These are phyloP conservation scores for Progne subis DNA, from an alignment of 2,113 vertebrate genomes.

Conservation along the genomic window DNA sequence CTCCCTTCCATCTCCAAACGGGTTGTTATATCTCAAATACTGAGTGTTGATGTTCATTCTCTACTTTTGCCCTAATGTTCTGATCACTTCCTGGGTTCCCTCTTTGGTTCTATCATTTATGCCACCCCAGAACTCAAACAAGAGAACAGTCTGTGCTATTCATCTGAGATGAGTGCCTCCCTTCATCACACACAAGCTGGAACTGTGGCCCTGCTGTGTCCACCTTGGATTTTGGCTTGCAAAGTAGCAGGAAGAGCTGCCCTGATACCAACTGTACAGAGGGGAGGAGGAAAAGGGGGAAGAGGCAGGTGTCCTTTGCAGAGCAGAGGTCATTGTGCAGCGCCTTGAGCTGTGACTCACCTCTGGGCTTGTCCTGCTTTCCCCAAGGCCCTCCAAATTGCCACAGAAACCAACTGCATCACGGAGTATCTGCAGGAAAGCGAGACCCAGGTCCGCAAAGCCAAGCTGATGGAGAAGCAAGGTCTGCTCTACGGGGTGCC, in stretches of 20 bases:
- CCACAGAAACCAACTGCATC: conserved; percentile 81
- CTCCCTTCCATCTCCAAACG: neutral
- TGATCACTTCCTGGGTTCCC: neutral
- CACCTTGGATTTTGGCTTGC: neutral
- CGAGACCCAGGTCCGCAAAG: conserved; percentile 63
- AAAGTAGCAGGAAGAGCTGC: neutral
- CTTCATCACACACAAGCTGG: neutral
- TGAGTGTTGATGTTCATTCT: fast-evolving
- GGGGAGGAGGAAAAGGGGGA: neutral
- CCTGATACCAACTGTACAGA: fast-evolving
- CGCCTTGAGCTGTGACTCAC: fast-evolving
- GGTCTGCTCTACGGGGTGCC: conserved; percentile 74
- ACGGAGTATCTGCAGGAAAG: conserved; percentile 78
- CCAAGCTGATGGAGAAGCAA: conserved; percentile 35
- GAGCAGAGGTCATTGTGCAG: neutral
- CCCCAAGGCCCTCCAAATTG: conserved; percentile 73
- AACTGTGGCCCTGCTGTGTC: fast-evolving
- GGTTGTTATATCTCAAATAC: neutral
- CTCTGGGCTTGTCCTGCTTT: neutral
- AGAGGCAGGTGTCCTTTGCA: neutral
- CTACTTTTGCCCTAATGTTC: neutral
- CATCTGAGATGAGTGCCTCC: neutral
- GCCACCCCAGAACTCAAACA: neutral
- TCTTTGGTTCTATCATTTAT: neutral
- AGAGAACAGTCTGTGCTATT: neutral